Conservation (phyloP, 2,113 vertebrate species). For the Xiphophorus hellerii region DNA sequence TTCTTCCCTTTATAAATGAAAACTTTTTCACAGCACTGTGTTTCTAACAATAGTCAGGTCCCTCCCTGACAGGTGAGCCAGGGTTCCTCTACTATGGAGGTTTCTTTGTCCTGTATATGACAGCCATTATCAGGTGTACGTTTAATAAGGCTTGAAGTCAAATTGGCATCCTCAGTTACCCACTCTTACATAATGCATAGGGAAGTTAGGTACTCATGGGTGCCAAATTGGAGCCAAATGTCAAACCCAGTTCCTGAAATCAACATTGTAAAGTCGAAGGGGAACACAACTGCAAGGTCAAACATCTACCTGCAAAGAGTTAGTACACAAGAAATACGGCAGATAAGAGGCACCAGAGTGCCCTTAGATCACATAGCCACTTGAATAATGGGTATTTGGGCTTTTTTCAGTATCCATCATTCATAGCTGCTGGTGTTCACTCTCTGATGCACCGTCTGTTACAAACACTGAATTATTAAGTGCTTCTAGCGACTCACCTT, state of each 20-base stretch:
- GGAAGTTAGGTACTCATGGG: conserved; percentile 37
- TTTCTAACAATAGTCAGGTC: conserved; percentile 21
- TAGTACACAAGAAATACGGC: conserved; percentile 47
- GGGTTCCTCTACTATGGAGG: conserved; percentile 50
- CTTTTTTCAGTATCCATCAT: conserved; percentile 74
- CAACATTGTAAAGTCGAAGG: conserved; percentile 36
- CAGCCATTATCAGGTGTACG: conserved; percentile 69
- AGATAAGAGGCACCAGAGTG: conserved; percentile 52
- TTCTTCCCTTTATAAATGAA: background rate
- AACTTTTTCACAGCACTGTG: background rate
- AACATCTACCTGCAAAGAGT: conserved; percentile 33
- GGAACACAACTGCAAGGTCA: conserved; percentile 28
- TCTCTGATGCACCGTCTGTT: conserved; percentile 81
- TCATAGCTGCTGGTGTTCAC: conserved; percentile 54
- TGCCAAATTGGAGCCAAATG: conserved; percentile 41
- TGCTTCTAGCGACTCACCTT: conserved; percentile 72
- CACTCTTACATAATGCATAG: conserved; percentile 67
- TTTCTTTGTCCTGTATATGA: conserved; percentile 55
- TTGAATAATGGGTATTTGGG: conserved; percentile 63
- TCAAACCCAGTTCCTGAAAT: conserved; percentile 42
- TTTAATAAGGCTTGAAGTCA: conserved; percentile 74
- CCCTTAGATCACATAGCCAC: conserved; percentile 69
- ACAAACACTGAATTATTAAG: conserved; percentile 84
- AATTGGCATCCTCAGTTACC: conserved; percentile 68
- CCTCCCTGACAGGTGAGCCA: conserved; percentile 63